phyloP scores from a whole-genome alignment of 2,797 vertebrate species.

The Podarcis siculus region DNA sequence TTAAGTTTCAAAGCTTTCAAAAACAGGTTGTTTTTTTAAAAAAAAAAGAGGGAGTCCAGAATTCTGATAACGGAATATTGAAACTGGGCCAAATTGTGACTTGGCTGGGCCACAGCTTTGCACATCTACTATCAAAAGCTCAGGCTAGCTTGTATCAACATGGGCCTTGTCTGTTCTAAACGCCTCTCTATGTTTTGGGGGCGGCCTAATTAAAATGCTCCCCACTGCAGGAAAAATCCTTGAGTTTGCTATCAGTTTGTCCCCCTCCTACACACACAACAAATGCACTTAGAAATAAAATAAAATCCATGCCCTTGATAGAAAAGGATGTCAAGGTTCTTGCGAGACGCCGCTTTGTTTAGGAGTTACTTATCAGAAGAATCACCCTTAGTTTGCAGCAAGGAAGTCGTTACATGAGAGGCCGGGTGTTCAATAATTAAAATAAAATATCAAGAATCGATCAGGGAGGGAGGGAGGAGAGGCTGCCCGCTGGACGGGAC shows the following conservation, averaged over 20 bases:
- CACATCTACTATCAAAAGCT: too few species aligned
- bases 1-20: neutral
- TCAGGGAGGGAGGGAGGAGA: constrained; percentile 39
- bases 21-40: neutral
- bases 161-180: neutral
- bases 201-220: neutral
- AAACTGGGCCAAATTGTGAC: neutral
- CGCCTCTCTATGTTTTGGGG: too few species aligned
- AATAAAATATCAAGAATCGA: constrained; percentile 69
- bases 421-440: constrained; percentile 60
- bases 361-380: neutral
- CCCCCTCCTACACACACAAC: too few species aligned
- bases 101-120: neutral
- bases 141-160: neutral
- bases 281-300: too few species aligned
- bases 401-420: constrained; percentile 46
- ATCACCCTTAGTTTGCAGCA: constrained; percentile 20
- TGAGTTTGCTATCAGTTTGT: neutral
- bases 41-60: neutral
- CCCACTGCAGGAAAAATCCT: neutral
- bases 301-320: too few species aligned
- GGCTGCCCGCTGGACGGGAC: neutral
- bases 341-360: neutral
- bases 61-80: neutral
- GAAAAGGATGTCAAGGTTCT: neutral